Base-by-base conservation (phyloP, 2,797 vertebrate species). In the Oreochromis mossambicus region DNA sequence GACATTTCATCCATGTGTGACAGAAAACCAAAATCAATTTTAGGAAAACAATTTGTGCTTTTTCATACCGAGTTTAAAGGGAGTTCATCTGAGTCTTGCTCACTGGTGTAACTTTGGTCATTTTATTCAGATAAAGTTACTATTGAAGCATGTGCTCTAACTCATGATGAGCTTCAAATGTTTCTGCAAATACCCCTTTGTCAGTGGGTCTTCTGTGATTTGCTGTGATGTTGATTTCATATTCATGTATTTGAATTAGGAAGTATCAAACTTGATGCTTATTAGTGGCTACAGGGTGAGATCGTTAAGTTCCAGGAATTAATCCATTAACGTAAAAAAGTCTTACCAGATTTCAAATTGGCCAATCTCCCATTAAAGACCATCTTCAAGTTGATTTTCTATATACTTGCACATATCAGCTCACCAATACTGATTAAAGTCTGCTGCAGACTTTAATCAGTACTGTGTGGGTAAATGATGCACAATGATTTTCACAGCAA, bases 401-500 rank as follows among this genome's bases (percentile, higher is more conserved):
- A 4, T 58, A 58, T 34, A 32, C 55, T 32, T 29, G 26, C 26
- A 58, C 15, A 34, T 58, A 19, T 32, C 8, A 32, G 55, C 55
- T 58, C 55, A 32, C 5, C 26, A 58, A 8, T 56, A 26, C 55
- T 32, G 55, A 32, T 58, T 3, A 32, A 58, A 58, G 55, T 58
- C 26, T 32, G 29, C 56, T 34, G 56, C 26, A 58, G 56, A 34
- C 8, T 2, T 21, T 1, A 52, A n/a, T 52, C 19, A 52, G 51
- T 6, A 12, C n/a, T 61, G 29, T 34, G 56, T 34, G 56, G 29
- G 56, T 61, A 17, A 61, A 7, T n/a, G 29, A 34, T 61, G 0
- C 29, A 61, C 15, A 34, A 11, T 0, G 15, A 3, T 58, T 58
- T 32, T 58, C 0, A 32, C 55, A 58, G 2, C 26, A 58, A 32